Percentiles rank a stretch among this genome's conserved stretches.
phyloP scores from a whole-genome alignment of 2,888 invertebrate genomes.

The Theristus sp. region DNA sequence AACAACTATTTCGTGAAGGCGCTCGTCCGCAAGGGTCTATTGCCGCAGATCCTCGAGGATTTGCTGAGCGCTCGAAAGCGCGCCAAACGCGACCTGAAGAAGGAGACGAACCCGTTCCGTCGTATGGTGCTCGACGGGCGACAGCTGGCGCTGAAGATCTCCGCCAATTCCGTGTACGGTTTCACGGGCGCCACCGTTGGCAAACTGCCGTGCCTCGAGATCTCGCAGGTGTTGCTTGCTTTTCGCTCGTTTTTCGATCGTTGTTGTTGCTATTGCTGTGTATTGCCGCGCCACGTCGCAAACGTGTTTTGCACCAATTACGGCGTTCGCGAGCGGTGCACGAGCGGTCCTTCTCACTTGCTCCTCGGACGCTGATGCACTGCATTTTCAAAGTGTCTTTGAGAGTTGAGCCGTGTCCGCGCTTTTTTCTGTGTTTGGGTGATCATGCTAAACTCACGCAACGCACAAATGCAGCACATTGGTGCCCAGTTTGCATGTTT shows the following conservation, averaged over 20 bases:
- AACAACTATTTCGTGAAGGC: conserved; percentile 76
- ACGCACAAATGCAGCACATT: too few species aligned
- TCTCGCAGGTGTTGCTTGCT: conserved; percentile 50
- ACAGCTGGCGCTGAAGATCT: conserved; percentile 88
- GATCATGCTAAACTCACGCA: too few species aligned
- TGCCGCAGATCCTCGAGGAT: conserved; percentile 87
- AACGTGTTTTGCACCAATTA: too few species aligned
- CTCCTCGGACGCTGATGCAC: too few species aligned
- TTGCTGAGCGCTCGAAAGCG: conserved; percentile 64
- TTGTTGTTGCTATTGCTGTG: too few species aligned
- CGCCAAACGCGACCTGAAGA: conserved; percentile 79
- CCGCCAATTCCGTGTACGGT: conserved; percentile 97
- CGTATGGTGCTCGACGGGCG: conserved; percentile 81
- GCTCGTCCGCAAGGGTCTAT: conserved; percentile 62
- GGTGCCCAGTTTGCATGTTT: too few species aligned
- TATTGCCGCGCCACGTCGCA: too few species aligned
- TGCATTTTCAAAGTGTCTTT: too few species aligned
- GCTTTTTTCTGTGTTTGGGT: too few species aligned
- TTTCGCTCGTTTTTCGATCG: not conserved
- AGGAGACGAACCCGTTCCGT: conserved; percentile 82
- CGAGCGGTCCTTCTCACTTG: too few species aligned
- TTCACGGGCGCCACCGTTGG: conserved; percentile 98
- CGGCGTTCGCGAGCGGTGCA: too few species aligned
- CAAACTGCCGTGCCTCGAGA: conserved; percentile 81
- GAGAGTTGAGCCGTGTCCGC: too few species aligned